Percentiles rank a stretch among this genome's conserved stretches.
Evolutionary conservation across 2,888 invertebrate genomes (phyloP).

Genomic region (Cataglyphis livida): DNA sequence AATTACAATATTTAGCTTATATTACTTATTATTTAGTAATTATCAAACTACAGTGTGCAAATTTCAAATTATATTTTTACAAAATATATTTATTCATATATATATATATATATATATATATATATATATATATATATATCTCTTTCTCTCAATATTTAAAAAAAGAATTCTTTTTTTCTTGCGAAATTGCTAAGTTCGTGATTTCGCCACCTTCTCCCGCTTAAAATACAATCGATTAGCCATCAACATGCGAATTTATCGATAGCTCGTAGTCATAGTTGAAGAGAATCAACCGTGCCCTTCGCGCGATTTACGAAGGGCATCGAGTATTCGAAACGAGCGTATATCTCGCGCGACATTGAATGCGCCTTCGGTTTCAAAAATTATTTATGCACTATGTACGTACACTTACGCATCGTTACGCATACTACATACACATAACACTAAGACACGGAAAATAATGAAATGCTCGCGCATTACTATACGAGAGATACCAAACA

Average conservation of each 20-base stretch:
- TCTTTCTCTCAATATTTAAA: background rate
- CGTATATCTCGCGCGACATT: constrained; percentile 50
- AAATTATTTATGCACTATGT: constrained; percentile 21
- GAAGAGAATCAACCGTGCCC: constrained; percentile 68
- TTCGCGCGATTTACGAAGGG: constrained; percentile 57
- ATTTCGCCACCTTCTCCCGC: constrained; percentile 58
- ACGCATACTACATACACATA: constrained; percentile 31
- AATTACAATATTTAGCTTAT: background rate
- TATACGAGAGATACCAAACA: background rate
- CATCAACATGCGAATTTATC: constrained; percentile 58
- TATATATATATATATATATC: no score
- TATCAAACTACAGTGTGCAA: background rate
- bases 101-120: background rate
- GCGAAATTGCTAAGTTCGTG: constrained; percentile 6
- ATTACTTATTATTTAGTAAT: constrained; percentile 6
- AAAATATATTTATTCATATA: constrained; percentile 25
- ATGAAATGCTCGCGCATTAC: constrained; percentile 28
- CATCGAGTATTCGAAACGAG: constrained; percentile 62
- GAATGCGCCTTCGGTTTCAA: constrained; percentile 45
- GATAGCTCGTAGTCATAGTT: constrained; percentile 68
- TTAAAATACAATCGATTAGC: constrained; percentile 44
- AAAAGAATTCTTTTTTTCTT: background rate
- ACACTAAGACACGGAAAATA: constrained; percentile 30
- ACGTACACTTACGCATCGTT: constrained; percentile 23
- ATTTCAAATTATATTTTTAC: background rate